phyloP scores from a whole-genome alignment of 2,888 invertebrate genomes.

The Polymixis flavicincta region DNA sequence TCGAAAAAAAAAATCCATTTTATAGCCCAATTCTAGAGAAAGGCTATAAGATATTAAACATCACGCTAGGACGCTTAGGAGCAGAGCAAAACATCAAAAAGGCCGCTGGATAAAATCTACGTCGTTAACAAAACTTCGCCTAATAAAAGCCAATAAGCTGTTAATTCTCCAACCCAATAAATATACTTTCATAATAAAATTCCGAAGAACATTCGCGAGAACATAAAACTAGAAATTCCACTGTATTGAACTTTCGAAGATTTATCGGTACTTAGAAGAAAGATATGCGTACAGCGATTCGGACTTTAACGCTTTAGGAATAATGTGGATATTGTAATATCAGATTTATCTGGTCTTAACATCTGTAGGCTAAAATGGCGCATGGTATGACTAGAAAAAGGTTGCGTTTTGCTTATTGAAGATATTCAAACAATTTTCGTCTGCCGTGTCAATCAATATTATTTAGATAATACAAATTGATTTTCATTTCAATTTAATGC shows the following conservation, averaged over 20 bases:
- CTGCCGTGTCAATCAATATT: not conserved
- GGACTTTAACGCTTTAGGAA: slow-evolving; percentile 34
- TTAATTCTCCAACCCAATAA: slow-evolving; percentile 37
- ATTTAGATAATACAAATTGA: not conserved
- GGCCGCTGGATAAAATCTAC: slow-evolving; percentile 3
- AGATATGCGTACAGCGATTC: slow-evolving; percentile 19
- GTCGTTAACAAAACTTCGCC: slow-evolving; percentile 16
- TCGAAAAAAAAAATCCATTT: no score
- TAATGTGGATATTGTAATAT: slow-evolving; percentile 47
- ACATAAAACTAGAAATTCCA: slow-evolving; percentile 37
- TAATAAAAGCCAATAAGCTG: slow-evolving; percentile 12
- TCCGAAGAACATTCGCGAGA: slow-evolving; percentile 32
- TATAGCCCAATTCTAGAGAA: no score
- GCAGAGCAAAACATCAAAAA: no score
- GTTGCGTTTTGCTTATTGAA: slow-evolving; percentile 37
- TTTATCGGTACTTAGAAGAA: slow-evolving; percentile 44
- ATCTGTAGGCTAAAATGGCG: slow-evolving; percentile 43
- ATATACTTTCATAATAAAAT: slow-evolving; percentile 49
- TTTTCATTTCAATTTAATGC: not conserved
- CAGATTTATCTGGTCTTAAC: slow-evolving; percentile 26
- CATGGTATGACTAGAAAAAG: slow-evolving; percentile 19
- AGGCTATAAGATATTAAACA: no score
- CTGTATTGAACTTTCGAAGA: slow-evolving; percentile 47
- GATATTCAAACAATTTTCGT: slow-evolving; percentile 10
- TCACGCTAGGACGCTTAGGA: no score